phyloP scores from a whole-genome alignment of 2,888 invertebrate species.

The Drosophila maculinotata region DNA sequence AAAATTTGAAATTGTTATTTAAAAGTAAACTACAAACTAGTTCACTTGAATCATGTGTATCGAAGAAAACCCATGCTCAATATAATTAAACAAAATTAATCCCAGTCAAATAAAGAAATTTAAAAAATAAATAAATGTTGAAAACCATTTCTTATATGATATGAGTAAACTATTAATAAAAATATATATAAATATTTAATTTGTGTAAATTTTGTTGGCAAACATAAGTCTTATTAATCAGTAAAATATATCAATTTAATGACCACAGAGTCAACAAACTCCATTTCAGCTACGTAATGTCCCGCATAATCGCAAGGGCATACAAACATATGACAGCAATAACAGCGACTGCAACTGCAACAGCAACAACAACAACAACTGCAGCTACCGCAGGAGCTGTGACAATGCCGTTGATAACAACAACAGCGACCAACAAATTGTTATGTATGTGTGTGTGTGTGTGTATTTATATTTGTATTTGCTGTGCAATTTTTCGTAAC shows the following conservation, averaged over 20 bases:
- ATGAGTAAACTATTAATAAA: no score
- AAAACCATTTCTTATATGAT: no score
- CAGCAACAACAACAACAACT: slow-evolving; percentile 26
- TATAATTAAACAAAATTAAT: no score
- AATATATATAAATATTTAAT: no score
- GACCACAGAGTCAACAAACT: slow-evolving; percentile 13
- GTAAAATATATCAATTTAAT: slow-evolving; percentile 1
- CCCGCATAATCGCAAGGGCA: slow-evolving; percentile 38
- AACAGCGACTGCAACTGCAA: slow-evolving; percentile 10
- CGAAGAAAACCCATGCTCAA: no score
- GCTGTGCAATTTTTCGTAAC: slow-evolving; percentile 48
- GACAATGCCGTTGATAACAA: slow-evolving; percentile 60
- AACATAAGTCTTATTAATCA: neutral
- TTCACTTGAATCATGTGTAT: no score
- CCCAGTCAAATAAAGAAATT: no score
- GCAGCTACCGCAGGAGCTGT: slow-evolving; percentile 51
- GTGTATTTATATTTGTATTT: no score
- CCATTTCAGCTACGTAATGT: slow-evolving; percentile 6
- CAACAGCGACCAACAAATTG: slow-evolving; percentile 40
- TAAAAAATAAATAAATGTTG: no score
- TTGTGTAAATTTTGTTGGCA: no score
- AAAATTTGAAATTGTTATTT: no score
- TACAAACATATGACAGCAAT: slow-evolving; percentile 43
- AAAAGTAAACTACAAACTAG: no score
- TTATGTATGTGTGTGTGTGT: slow-evolving; percentile 1